Conservation (phyloP, 2,113 vertebrate genomes). For the Colossoma macropomum region DNA sequence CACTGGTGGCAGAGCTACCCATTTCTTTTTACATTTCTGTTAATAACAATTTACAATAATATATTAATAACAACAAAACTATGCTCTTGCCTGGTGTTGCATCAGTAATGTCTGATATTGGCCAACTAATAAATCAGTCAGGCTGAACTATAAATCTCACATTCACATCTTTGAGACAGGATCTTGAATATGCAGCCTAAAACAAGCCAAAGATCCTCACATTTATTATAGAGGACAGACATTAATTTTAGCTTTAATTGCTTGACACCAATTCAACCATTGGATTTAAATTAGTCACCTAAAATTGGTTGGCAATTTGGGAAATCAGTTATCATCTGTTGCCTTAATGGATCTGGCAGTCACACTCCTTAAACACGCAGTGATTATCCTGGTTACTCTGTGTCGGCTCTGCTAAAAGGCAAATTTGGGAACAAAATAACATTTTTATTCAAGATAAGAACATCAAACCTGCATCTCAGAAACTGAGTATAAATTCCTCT, state of each 20-base stretch:
- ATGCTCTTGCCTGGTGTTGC: too few species aligned
- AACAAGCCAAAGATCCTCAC: not conserved
- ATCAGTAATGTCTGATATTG: too few species aligned
- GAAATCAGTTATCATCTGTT: constrained; percentile 14
- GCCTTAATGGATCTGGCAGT: not conserved
- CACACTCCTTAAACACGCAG: not conserved
- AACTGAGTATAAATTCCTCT: not conserved
- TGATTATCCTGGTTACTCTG: not conserved
- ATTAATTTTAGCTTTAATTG: not conserved
- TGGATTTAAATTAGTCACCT: not conserved
- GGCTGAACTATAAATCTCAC: too few species aligned
- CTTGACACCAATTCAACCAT: constrained; percentile 27
- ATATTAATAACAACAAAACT: too few species aligned
- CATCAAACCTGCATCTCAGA: not conserved
- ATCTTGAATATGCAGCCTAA: not conserved
- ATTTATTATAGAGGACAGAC: not conserved
- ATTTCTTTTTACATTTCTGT: too few species aligned
- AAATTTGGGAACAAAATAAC: not conserved
- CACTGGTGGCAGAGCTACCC: too few species aligned
- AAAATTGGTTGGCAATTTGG: constrained; percentile 2
- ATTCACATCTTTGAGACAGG: not conserved
- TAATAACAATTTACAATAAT: too few species aligned
- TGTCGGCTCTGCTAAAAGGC: not conserved
- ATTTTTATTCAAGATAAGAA: not conserved
- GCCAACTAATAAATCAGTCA: too few species aligned